Evolutionary conservation across 2,888 invertebrate genomes (phyloP).

Genomic region (Sminthurides aquaticus): DNA sequence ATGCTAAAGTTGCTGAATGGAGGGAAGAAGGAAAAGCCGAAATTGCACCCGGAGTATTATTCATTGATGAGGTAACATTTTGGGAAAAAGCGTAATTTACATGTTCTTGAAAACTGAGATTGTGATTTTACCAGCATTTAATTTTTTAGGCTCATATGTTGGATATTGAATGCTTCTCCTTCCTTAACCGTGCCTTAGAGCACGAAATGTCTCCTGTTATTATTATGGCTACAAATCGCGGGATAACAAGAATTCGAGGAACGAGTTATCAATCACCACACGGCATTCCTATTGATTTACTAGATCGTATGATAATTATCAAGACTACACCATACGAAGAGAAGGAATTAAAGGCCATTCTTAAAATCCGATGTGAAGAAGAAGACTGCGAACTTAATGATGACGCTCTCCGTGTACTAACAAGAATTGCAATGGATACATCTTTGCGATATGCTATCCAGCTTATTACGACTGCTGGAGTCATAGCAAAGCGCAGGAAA

Average conservation of each 20-base stretch:
- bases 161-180: slow-evolving; percentile 98
- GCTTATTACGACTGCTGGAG: slow-evolving; percentile 86
- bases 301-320: slow-evolving; percentile 92
- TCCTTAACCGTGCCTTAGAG: slow-evolving; percentile 91
- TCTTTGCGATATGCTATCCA: slow-evolving; percentile 96
- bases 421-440: slow-evolving; percentile 85
- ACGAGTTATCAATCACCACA: slow-evolving; percentile 71
- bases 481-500: slow-evolving; percentile 87
- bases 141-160: slow-evolving; percentile 77
- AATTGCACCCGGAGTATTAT: slow-evolving; percentile 94
- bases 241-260: slow-evolving; percentile 88
- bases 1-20: slow-evolving; percentile 96
- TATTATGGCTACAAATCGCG: slow-evolving; percentile 97
- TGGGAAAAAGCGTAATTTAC: too few species aligned
- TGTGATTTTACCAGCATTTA: neutral
- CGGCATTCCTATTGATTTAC: slow-evolving; percentile 91
- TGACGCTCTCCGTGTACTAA: slow-evolving; percentile 82
- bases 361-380: slow-evolving; percentile 82
- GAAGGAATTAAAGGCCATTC: slow-evolving; percentile 80
- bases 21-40: slow-evolving; percentile 98
- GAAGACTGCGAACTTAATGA: slow-evolving; percentile 92
- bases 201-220: slow-evolving; percentile 95
- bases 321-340: slow-evolving; percentile 82
- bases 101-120: neutral
- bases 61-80: slow-evolving; percentile 75